These are phyloP conservation scores for Machaerirhynchus nigripectus DNA, from an alignment of 2,113 vertebrate genomes.

Conservation along the genomic window DNA sequence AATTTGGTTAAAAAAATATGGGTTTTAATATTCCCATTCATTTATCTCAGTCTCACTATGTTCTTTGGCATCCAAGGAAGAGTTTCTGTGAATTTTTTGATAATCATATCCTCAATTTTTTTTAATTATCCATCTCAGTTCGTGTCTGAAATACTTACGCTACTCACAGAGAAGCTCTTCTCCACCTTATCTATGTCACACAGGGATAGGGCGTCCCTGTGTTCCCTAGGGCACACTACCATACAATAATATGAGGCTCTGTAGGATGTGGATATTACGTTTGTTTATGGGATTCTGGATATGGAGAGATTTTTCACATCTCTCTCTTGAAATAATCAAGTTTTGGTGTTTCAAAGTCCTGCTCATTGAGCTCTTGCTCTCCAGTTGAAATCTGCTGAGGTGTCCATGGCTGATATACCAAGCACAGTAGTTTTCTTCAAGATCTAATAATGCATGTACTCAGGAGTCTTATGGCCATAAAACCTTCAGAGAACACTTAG, in stretches of 20 bases:
- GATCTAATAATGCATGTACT: neutral
- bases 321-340: neutral
- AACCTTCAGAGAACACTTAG: neutral
- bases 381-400: neutral
- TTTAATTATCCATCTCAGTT: neutral
- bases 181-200: neutral
- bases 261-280: neutral
- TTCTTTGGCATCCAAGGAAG: neutral
- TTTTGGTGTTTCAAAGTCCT: neutral
- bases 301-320: neutral
- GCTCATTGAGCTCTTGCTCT: neutral
- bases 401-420: neutral
- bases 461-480: neutral
- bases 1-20: neutral
- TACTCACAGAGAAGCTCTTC: neutral
- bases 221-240: fast-evolving
- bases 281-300: neutral
- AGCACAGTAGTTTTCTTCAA: neutral
- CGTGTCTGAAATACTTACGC: neutral
- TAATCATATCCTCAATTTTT: neutral
- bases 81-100: neutral
- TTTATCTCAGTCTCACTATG: neutral
- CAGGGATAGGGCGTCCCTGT: neutral
- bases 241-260: neutral
- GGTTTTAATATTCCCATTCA: neutral